A percentile compares a stretch with the other conserved stretches of the same genome.
These are phyloP conservation scores for Hyposoter didymator DNA, from an alignment of 2,888 invertebrate species.

Conservation along the genomic window DNA sequence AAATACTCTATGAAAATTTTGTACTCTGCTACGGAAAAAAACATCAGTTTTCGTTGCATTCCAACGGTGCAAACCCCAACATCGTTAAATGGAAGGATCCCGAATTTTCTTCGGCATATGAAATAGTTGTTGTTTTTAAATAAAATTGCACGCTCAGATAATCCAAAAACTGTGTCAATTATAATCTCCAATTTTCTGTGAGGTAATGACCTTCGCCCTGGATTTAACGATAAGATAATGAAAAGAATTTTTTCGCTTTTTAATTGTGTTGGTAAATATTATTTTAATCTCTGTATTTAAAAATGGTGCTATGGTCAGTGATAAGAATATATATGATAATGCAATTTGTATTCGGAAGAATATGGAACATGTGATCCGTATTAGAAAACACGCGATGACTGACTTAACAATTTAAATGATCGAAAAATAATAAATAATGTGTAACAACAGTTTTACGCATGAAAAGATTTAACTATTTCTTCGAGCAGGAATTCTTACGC, in stretches of 20 bases:
- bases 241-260: conserved; percentile 1
- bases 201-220: conserved; percentile 60
- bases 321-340: conserved; percentile 32
- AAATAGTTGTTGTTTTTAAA: not conserved
- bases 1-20: too few relatives aligned
- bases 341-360: conserved; percentile 1
- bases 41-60: too few relatives aligned
- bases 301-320: conserved; percentile 3
- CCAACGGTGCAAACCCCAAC: too few relatives aligned
- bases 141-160: not conserved
- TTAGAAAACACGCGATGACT: not conserved
- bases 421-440: not conserved
- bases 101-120: not conserved
- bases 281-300: conserved; percentile 29
- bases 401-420: not conserved
- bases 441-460: not conserved
- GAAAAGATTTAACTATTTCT: not conserved
- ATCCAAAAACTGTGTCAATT: conserved; percentile 47
- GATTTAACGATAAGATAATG: conserved; percentile 56
- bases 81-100: too few relatives aligned
- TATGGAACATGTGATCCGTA: not conserved
- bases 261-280: conserved; percentile 4
- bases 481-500: not conserved
- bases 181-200: conserved; percentile 45
- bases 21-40: too few relatives aligned